Conservation (phyloP, 2,888 invertebrate species). For the Aphodius sticticus region DNA sequence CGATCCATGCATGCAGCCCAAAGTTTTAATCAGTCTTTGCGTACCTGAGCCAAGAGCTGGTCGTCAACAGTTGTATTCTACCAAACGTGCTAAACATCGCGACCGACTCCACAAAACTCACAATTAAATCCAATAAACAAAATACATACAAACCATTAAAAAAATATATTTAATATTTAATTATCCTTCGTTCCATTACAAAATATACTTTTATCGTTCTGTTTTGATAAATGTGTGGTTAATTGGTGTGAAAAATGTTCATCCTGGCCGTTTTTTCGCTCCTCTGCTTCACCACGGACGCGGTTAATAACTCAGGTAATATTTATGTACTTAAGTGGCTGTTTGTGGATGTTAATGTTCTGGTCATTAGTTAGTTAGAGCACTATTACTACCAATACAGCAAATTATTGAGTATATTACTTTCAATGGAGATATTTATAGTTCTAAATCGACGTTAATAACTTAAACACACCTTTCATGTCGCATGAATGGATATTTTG, state of each 20-base stretch:
- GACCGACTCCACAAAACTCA: background rate
- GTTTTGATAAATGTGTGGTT: background rate
- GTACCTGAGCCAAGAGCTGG: conserved; percentile 29
- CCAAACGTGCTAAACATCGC: background rate
- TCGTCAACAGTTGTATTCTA: conserved; percentile 10
- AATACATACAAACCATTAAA: background rate
- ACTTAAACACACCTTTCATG: background rate
- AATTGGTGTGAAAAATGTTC: conserved; percentile 5
- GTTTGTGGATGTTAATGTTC: background rate
- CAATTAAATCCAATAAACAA: background rate
- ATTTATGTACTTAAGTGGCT: background rate
- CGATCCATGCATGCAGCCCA: conserved; percentile 20
- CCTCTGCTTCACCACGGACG: conserved; percentile 12
- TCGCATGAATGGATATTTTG: background rate
- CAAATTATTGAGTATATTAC: background rate
- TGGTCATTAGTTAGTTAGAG: background rate
- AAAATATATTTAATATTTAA: background rate
- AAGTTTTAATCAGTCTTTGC: conserved; percentile 38
- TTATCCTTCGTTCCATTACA: background rate
- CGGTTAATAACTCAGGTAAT: conserved; percentile 17
- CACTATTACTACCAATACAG: background rate
- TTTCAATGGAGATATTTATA: background rate
- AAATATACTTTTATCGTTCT: background rate
- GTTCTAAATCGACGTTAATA: background rate
- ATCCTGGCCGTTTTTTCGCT: conserved; percentile 17